Conservation (phyloP, 2,888 invertebrate genomes). For the Dicyrtoma fusca region DNA sequence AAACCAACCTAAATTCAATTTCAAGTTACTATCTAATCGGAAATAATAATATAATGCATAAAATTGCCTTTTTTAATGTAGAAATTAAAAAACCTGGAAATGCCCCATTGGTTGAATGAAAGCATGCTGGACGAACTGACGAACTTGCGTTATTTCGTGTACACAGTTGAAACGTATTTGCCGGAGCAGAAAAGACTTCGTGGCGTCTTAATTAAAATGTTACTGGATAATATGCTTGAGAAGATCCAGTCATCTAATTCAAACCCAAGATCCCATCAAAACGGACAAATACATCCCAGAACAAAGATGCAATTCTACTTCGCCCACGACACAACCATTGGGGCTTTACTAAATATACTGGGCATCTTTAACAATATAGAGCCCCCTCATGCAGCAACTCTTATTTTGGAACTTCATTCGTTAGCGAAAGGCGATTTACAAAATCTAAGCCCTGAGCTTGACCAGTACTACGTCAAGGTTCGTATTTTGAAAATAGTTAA, state of each 20-base stretch:
- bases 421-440: not conserved
- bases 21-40: not conserved
- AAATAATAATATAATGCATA: not conserved
- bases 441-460: not conserved
- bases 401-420: conserved; percentile 45
- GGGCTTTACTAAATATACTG: conserved; percentile 42
- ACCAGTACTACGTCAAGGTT: conserved; percentile 12
- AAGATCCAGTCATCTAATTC: conserved; percentile 25
- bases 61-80: not conserved
- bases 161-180: conserved; percentile 39
- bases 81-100: not conserved
- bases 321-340: conserved; percentile 18
- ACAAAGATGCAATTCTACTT: not conserved
- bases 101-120: not conserved
- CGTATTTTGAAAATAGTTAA: too few species aligned
- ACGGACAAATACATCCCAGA: too few species aligned
- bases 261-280: too few species aligned
- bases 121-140: not conserved
- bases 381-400: conserved; percentile 38
- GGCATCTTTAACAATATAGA: conserved; percentile 39
- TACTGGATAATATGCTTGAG: conserved; percentile 38
- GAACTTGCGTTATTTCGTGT: not conserved
- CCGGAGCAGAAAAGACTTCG: conserved; percentile 38
- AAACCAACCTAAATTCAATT: too few species aligned
- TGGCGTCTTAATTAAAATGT: conserved; percentile 37